A percentile compares a stretch with the other conserved stretches of the same genome.
Evolutionary conservation across 2,113 vertebrate genomes (phyloP).

Genomic region (Hemicordylus capensis): DNA sequence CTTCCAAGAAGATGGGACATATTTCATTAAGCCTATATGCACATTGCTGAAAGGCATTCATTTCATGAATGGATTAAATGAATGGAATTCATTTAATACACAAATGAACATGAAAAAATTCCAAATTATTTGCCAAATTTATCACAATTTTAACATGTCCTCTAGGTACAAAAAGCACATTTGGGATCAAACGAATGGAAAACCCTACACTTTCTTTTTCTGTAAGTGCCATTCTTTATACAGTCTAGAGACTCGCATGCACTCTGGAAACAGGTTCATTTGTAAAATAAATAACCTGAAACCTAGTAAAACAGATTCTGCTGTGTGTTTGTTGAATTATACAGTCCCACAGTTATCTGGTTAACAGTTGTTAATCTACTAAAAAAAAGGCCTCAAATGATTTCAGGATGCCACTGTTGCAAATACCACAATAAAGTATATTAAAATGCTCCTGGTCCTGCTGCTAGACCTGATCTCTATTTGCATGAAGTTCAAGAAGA

Average conservation of each 20-base stretch:
- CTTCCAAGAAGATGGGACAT: background rate
- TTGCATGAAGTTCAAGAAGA: background rate
- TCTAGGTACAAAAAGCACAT: background rate
- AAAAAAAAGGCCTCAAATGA: background rate
- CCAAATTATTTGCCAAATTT: background rate
- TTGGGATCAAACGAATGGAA: background rate
- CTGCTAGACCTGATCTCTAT: background rate
- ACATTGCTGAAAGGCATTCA: too few relatives aligned
- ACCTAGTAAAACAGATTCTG: background rate
- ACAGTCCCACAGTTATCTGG: background rate
- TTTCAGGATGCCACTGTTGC: background rate
- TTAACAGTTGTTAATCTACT: background rate
- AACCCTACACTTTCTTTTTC: too few relatives aligned
- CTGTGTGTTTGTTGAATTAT: background rate
- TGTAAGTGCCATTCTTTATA: background rate
- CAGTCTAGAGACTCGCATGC: background rate
- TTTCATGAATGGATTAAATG: too few relatives aligned
- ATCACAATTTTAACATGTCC: background rate
- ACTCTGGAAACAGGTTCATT: background rate
- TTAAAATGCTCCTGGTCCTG: background rate
- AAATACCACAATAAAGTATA: background rate
- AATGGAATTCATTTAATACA: too few relatives aligned
- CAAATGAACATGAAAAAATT: background rate
- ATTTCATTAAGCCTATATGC: too few relatives aligned
- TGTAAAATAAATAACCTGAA: background rate